A percentile compares a stretch with the other conserved stretches of the same genome.
Evolutionary conservation across 2,888 invertebrate species (phyloP).

Genomic region (Frankliniella intonsa): DNA sequence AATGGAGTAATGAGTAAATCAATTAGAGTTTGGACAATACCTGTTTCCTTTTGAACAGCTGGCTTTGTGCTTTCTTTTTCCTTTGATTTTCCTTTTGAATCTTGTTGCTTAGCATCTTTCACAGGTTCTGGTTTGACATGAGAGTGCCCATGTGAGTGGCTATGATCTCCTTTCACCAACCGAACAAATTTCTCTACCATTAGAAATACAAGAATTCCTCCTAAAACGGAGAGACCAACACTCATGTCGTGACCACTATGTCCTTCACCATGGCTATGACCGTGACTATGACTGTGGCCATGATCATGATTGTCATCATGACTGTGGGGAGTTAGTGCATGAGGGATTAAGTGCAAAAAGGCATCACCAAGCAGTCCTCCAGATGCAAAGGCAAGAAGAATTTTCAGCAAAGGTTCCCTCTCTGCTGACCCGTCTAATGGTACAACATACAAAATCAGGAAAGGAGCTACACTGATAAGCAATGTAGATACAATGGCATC

Average conservation of each 20-base stretch:
- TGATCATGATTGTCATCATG: conserved; percentile 45
- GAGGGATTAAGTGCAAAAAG: conserved; percentile 96
- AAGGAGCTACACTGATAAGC: conserved; percentile 91
- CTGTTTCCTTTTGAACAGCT: conserved; percentile 33
- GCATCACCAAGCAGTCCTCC: conserved; percentile 97
- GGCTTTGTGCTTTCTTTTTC: conserved; percentile 44
- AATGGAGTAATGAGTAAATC: not conserved
- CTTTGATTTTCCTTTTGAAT: conserved; percentile 48
- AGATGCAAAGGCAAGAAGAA: conserved; percentile 88
- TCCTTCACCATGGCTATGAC: conserved; percentile 54
- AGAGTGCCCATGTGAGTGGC: conserved; percentile 61
- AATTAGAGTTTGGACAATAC: not conserved
- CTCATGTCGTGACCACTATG: conserved; percentile 66
- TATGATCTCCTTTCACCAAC: conserved; percentile 76
- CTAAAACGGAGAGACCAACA: conserved; percentile 90
- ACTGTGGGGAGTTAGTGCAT: conserved; percentile 67
- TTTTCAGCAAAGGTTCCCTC: conserved; percentile 81
- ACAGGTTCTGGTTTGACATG: conserved; percentile 38
- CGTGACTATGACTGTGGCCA: conserved; percentile 45
- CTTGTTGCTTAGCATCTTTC: conserved; percentile 45
- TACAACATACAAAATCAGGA: conserved; percentile 85
- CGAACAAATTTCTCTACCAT: conserved; percentile 90
- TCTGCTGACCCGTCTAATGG: conserved; percentile 82
- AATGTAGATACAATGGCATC: conserved; percentile 86
- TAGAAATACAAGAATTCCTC: conserved; percentile 88